A percentile compares a stretch with the other conserved stretches of the same genome.
Evolutionary conservation across 1,140 invertebrate species (phyloP).

Genomic region (Eufriesea mexicana): DNA sequence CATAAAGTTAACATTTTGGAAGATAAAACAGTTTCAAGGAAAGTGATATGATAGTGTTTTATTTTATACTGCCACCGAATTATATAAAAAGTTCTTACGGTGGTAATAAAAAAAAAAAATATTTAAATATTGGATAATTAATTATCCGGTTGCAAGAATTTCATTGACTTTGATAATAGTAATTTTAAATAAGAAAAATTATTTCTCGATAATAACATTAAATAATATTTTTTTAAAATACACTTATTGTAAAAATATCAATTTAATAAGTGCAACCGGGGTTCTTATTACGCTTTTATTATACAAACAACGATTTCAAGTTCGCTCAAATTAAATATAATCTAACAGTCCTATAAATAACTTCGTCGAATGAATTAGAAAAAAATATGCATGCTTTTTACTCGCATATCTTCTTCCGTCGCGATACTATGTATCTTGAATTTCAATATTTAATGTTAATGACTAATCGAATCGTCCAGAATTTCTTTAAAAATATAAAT

Average conservation of each 20-base stretch:
- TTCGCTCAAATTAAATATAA: slow-evolving; percentile 29
- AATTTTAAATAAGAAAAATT: not conserved
- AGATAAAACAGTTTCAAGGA: not conserved
- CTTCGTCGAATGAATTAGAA: slow-evolving; percentile 14
- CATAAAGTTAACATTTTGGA: not conserved
- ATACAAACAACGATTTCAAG: slow-evolving; percentile 34
- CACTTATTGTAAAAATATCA: not conserved
- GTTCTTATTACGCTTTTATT: slow-evolving; percentile 15
- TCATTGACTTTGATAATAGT: slow-evolving; percentile 2
- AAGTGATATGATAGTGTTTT: not conserved
- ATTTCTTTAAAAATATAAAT: slow-evolving; percentile 22
- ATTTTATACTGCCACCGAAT: slow-evolving; percentile 9
- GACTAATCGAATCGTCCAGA: slow-evolving; percentile 16
- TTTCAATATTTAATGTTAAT: slow-evolving; percentile 14
- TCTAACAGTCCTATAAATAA: slow-evolving; percentile 13
- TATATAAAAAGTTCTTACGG: not conserved
- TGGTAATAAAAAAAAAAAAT: not conserved
- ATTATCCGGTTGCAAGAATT: not conserved
- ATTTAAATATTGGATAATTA: not conserved
- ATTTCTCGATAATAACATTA: not conserved
- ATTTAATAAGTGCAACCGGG: not conserved
- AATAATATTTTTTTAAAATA: not conserved
- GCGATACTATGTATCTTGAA: slow-evolving; percentile 4
- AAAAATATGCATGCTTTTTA: slow-evolving; percentile 23
- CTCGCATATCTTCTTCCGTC: slow-evolving; percentile 19